Conservation (phyloP, 2,888 invertebrate species). For the Microctonus brassicae region DNA sequence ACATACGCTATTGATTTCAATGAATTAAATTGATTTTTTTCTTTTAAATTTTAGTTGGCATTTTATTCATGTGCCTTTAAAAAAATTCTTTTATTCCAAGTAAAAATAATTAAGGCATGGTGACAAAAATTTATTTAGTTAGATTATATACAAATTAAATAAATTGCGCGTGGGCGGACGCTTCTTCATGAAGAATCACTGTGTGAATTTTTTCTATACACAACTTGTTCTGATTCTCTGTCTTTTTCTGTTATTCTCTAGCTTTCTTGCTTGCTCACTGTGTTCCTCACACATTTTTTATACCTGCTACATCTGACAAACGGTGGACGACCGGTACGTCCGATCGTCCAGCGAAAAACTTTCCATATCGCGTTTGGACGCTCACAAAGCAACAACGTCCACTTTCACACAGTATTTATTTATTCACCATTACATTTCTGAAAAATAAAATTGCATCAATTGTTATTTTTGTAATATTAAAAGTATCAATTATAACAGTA, state of each 20-base stretch:
- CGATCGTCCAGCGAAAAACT: constrained; percentile 8
- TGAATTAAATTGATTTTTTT: neutral
- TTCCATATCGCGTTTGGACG: constrained; percentile 8
- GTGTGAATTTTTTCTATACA: neutral
- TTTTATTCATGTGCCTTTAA: neutral
- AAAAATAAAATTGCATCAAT: neutral
- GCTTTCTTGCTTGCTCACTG: no score
- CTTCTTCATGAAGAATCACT: neutral
- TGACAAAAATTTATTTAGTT: neutral
- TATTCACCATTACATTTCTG: neutral
- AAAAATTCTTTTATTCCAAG: no score
- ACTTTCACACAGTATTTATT: neutral
- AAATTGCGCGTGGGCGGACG: neutral
- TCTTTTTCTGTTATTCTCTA: no score
- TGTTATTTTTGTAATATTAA: neutral
- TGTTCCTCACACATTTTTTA: no score
- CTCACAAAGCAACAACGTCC: neutral
- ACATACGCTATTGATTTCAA: neutral
- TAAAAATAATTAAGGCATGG: no score
- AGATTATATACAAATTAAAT: neutral
- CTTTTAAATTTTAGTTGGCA: neutral
- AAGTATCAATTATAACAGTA: neutral
- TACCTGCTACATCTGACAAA: neutral
- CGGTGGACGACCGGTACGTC: neutral
- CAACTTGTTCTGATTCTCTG: neutral